A percentile compares a stretch with the other conserved stretches of the same genome.
These are phyloP conservation scores for Rhombomys opimus DNA, from an alignment of 2,113 vertebrate species.

Conservation along the genomic window DNA sequence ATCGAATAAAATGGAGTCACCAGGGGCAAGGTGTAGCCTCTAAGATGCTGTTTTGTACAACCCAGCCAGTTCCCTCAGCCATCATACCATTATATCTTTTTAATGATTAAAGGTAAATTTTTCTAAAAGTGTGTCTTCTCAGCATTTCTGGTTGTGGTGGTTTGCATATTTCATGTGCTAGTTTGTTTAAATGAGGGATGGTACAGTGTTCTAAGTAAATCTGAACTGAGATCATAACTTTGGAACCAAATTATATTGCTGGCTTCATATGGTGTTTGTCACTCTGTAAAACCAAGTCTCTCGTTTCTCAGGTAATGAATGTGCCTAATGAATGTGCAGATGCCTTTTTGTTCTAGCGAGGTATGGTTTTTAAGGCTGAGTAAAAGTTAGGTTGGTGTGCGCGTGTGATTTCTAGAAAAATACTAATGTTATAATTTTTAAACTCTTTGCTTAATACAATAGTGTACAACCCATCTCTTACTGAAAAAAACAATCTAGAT, in stretches of 20 bases:
- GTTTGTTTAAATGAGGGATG: conserved; percentile 39
- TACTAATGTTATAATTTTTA: conserved; percentile 36
- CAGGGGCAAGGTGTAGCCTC: not conserved
- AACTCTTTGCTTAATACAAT: conserved; percentile 4
- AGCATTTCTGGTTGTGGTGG: conserved; percentile 29
- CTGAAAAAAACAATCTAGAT: not conserved
- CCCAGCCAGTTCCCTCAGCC: not conserved
- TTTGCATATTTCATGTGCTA: conserved; percentile 37
- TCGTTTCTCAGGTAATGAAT: not conserved
- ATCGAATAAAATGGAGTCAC: not conserved
- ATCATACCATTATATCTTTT: not conserved
- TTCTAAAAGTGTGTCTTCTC: not conserved
- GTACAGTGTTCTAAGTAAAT: not conserved
- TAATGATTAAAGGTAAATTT: not conserved
- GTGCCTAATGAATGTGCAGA: not conserved
- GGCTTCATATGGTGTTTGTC: not conserved
- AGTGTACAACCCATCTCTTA: not conserved
- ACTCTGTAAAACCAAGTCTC: conserved; percentile 20
- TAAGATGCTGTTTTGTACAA: not conserved
- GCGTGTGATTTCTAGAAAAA: conserved; percentile 38
- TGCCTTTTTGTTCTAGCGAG: not conserved
- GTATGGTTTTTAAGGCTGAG: not conserved
- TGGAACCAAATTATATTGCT: not conserved
- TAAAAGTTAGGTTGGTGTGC: not conserved
- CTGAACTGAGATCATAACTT: conserved; percentile 21